A percentile compares a stretch with the other conserved stretches of the same genome.
Conservation (phyloP, 1,140 invertebrate species). For the Aethina tumida region DNA sequence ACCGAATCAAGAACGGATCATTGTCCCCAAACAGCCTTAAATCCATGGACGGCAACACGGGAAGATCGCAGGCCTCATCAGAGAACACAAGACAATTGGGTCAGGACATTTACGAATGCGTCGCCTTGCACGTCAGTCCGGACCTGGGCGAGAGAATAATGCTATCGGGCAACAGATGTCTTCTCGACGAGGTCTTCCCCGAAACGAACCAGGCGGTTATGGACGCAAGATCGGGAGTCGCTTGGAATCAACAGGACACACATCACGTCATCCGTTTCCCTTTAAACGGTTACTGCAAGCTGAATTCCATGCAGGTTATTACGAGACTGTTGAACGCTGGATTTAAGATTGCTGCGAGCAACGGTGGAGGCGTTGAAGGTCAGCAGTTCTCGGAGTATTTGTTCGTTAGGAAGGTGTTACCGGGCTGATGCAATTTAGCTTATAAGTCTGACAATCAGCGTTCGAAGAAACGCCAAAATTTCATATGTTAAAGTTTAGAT, state of each 20-base stretch:
- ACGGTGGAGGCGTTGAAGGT: slow-evolving; percentile 80
- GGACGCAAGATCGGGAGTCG: slow-evolving; percentile 67
- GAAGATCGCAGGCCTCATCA: slow-evolving; percentile 14
- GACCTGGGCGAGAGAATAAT: slow-evolving; percentile 82
- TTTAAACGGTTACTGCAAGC: slow-evolving; percentile 81
- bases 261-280: slow-evolving; percentile 83
- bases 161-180: slow-evolving; percentile 66
- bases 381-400: slow-evolving; percentile 91
- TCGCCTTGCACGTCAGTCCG: slow-evolving; percentile 79
- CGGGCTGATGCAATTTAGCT: too few species aligned
- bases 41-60: slow-evolving; percentile 21
- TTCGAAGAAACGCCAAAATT: too few species aligned
- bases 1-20: slow-evolving; percentile 51
- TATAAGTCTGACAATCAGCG: too few species aligned
- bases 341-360: slow-evolving; percentile 73
- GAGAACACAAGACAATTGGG: slow-evolving; percentile 29
- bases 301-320: slow-evolving; percentile 84
- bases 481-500: too few species aligned
- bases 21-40: slow-evolving; percentile 30
- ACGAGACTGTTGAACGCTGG: slow-evolving; percentile 76
- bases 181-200: slow-evolving; percentile 78
- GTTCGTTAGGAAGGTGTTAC: slow-evolving; percentile 56
- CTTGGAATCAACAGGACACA: slow-evolving; percentile 76
- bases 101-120: slow-evolving; percentile 60
- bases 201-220: slow-evolving; percentile 77